Conservation (phyloP, 2,797 vertebrate genomes). For the Nannoperca australis region DNA sequence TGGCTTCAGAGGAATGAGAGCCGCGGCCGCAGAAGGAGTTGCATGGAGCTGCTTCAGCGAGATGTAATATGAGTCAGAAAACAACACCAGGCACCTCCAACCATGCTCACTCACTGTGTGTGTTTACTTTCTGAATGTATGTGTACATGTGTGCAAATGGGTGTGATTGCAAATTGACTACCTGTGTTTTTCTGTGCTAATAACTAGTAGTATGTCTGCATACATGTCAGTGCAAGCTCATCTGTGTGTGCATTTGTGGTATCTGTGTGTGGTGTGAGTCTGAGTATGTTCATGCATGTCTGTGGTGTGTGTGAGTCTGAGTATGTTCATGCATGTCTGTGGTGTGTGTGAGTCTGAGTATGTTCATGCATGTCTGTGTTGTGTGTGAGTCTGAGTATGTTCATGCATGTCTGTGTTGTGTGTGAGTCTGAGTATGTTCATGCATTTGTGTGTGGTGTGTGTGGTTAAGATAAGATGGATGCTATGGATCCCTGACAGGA, state of each 20-base stretch:
- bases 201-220: neutral
- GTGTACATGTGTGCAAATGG: conserved; percentile 9
- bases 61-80: conserved; percentile 73
- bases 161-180: conserved; percentile 16
- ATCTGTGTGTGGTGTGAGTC: neutral
- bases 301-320: neutral
- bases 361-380: neutral
- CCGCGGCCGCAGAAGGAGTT: conserved; percentile 64
- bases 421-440: neutral
- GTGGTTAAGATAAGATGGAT: conserved; percentile 28
- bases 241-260: conserved; percentile 2
- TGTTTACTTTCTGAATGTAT: conserved; percentile 23
- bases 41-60: conserved; percentile 55
- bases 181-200: conserved; percentile 21
- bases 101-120: conserved; percentile 41
- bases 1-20: conserved; percentile 80
- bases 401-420: neutral
- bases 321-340: too few species aligned
- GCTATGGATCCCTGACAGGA: conserved; percentile 27
- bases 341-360: neutral
- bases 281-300: neutral
- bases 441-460: neutral
- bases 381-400: neutral
- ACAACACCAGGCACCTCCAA: conserved; percentile 74
- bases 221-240: conserved; percentile 1